Evolutionary conservation across 2,888 invertebrate species (phyloP), one percentile per base, ranked within the genome.

Genomic region (Subacronicta megacephala): DNA sequence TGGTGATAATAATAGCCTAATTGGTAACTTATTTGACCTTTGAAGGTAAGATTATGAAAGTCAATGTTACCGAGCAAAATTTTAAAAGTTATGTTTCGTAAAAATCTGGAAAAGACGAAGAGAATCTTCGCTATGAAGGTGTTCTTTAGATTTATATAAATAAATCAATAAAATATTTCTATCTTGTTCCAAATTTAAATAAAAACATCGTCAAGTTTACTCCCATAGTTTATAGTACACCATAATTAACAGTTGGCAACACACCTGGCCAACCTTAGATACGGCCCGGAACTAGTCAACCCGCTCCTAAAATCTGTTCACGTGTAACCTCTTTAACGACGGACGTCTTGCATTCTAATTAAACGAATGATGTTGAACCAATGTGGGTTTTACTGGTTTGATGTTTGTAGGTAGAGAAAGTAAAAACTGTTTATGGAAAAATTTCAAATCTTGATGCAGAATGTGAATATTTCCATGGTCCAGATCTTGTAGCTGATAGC

Each of bases 311-410:
- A 69, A 40, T 42, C 64, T 31, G 0, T 7, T 44, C 73, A 71
- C 73, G 75, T 65, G 38, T 46, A 40, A 40, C 72, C 72, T 62
- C 55, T 53, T 54, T 20, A 20, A n/a, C 33, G 33, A 38, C 7
- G 10, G 43, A 17, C 17, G 57, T 31, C 31, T 60, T 43, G 73
- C 46, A 75, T 73, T 60, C 36, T 61, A 55, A 73, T 74, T 40
- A 46, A 38, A 40, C 17, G 9, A 57, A 45, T 47, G 46, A 41
- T 45, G 53, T 41, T 20, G 5, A 26, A 35, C 36, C 40, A 33
- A 44, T 45, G 41, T 44, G n/a, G 31, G 6, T 35, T 51, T n/a
- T 15, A 45, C 6, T 26, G n/a, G 38, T 35, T 29, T 45, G 29
- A 53, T 53, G 44, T 36, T 37, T 10, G 40, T 60, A 9, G 41